These are phyloP conservation scores for Anastrepha obliqua DNA, from an alignment of 1,140 invertebrate genomes.

Conservation along the genomic window DNA sequence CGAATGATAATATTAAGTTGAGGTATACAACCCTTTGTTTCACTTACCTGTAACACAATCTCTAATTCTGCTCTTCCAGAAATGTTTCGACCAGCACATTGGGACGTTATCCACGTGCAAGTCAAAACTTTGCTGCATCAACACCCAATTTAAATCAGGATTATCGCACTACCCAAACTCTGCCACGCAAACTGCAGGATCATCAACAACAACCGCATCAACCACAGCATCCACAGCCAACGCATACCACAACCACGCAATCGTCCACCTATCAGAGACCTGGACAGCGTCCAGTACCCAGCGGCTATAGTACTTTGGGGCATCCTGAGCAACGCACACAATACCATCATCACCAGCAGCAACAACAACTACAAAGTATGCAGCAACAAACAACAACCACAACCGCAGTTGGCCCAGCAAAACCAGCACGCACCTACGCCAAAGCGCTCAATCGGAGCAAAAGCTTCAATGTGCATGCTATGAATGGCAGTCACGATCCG, in stretches of 20 bases:
- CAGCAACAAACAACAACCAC: constrained; percentile 77
- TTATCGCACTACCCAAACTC: constrained; percentile 84
- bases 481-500: constrained; percentile 74
- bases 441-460: constrained; percentile 86
- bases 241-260: neutral
- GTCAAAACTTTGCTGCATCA: constrained; percentile 77
- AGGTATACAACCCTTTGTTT: no score
- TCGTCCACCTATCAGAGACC: constrained; percentile 14
- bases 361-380: constrained; percentile 68
- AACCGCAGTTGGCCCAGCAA: constrained; percentile 78
- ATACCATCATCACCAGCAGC: constrained; percentile 52
- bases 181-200: constrained; percentile 83
- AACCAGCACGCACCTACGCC: constrained; percentile 83
- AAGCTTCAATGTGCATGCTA: constrained; percentile 87
- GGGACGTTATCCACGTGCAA: constrained; percentile 86
- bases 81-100: constrained; percentile 77
- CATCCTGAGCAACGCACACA: constrained; percentile 38
- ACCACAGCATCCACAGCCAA: constrained; percentile 19
- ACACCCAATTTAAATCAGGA: constrained; percentile 75
- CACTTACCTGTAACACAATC: no score
- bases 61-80: constrained; percentile 29
- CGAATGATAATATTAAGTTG: no score
- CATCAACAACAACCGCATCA: constrained; percentile 74
- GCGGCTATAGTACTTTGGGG: constrained; percentile 52
- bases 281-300: constrained; percentile 24